Evolutionary conservation across 2,113 vertebrate species (phyloP).

Genomic region (Mus pahari): DNA sequence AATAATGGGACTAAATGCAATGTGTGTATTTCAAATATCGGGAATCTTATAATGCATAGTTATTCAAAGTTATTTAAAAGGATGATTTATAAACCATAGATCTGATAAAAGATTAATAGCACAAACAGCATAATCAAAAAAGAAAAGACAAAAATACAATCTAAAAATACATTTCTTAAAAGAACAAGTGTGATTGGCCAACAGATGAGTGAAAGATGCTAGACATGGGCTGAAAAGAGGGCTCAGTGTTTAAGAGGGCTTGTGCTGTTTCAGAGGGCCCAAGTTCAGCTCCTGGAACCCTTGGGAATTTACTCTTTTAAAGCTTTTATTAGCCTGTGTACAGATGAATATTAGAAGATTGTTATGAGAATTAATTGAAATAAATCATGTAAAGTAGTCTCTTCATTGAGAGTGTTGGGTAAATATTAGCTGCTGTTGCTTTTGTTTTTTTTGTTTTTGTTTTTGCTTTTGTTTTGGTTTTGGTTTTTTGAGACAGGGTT

Average conservation of each 20-base stretch:
- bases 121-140: not conserved
- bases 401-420: not conserved
- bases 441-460: no score
- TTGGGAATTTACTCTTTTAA: not conserved
- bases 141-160: not conserved
- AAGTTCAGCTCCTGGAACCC: not conserved
- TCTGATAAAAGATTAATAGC: not conserved
- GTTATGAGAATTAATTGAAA: not conserved
- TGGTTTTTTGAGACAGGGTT: no score
- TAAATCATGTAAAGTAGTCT: not conserved
- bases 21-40: conserved; percentile 32
- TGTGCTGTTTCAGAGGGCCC: not conserved
- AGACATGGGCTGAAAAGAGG: not conserved
- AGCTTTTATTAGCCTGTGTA: not conserved
- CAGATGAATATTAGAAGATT: not conserved
- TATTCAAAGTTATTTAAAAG: not conserved
- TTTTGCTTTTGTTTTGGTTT: no score
- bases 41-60: conserved; percentile 46
- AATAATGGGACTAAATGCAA: not conserved
- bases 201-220: not conserved
- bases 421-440: not conserved
- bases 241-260: not conserved
- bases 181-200: not conserved
- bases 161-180: not conserved
- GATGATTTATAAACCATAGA: not conserved